A percentile compares a stretch with the other conserved stretches of the same genome.
These are phyloP conservation scores for Agriopis marginaria DNA, from an alignment of 2,888 invertebrate species.

Conservation along the genomic window DNA sequence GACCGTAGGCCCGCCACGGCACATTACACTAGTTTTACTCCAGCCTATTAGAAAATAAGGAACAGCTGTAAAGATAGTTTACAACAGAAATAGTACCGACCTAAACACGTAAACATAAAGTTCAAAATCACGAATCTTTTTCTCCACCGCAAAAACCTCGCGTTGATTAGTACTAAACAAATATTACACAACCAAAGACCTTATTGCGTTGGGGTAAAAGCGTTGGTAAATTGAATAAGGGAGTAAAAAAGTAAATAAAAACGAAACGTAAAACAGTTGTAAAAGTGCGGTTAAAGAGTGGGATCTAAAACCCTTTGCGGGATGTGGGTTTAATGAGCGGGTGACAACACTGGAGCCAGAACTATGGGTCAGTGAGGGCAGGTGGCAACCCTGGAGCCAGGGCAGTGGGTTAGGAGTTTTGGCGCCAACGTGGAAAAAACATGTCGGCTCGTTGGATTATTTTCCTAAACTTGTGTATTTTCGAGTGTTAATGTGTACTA, in stretches of 20 bases:
- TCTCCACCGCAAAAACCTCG: slow-evolving; percentile 27
- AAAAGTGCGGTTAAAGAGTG: slow-evolving; percentile 50
- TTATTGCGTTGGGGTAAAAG: slow-evolving; percentile 47
- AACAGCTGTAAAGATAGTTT: slow-evolving; percentile 34
- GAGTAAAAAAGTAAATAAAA: slow-evolving; percentile 55
- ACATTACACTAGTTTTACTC: slow-evolving; percentile 29
- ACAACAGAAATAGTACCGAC: slow-evolving; percentile 9
- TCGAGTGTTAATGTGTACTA: too few species aligned
- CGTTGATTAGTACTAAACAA: slow-evolving; percentile 50
- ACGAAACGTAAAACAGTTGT: slow-evolving; percentile 52
- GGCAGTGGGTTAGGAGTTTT: neutral
- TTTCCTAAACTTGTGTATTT: too few species aligned
- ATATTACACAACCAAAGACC: slow-evolving; percentile 47
- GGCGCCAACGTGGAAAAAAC: too few species aligned
- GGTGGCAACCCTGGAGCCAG: slow-evolving; percentile 13
- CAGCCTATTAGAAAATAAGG: slow-evolving; percentile 15
- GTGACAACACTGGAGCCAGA: slow-evolving; percentile 40
- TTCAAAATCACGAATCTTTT: slow-evolving; percentile 36
- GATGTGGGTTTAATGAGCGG: slow-evolving; percentile 44
- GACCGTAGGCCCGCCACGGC: slow-evolving; percentile 11
- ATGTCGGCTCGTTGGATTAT: too few species aligned
- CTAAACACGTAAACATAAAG: slow-evolving; percentile 34
- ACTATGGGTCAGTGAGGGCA: neutral
- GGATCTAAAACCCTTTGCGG: slow-evolving; percentile 41
- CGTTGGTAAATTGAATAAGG: slow-evolving; percentile 51